Base-by-base conservation (phyloP, 2,113 vertebrate species). In the Paradoxurus hermaphroditus region DNA sequence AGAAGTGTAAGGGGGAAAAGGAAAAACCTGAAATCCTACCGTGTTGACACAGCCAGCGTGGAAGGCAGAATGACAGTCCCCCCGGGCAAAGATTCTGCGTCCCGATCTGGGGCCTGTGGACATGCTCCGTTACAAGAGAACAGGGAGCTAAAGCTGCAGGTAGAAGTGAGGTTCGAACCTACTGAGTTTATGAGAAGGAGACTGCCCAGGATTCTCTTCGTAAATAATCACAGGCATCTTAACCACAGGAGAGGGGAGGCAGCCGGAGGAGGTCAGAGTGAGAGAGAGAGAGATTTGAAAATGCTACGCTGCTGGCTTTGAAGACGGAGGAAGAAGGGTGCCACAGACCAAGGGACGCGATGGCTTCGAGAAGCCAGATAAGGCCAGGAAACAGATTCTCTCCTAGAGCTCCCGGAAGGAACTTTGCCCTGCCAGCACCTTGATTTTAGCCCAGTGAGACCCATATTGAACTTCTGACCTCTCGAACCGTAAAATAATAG, bases 71-170 rank as follows among this genome's bases (percentile, higher is more conserved):
- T 36, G 2, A 25, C 51, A 18, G 31, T 12, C n/a, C 41, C 15
- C 19, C 11, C 49, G 49, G 10, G 10, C 49, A 36, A 29, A 41
- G 84, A 31, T 10, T 14, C 23, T 9, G n/a, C 2, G 4, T 14
- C 44, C 59, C 19, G 2, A 27, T 51, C 46, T 4, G 27, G 51
- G 44, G 46, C 62, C 65, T 78, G 29, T 7, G 27, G 21, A 27
- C 10, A 1, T 10, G 31, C 1, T 31, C 7, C 11, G 23, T 41
- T 39, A 3, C 13, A 1, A 1, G 25, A 29, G 44, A 49, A 18
- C 19, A 44, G 53, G 15, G 4, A 19, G 2, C 29, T 39, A n/a
- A 25, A 27, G 23, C 23, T 29, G 1, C 46, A 36, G 82, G 14
- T 41, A 44, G 13, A 53, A 49, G 18, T 8, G n/a, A 44, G 4